Base-by-base conservation (phyloP, 2,113 vertebrate genomes). In the Ailuropoda melanoleuca region DNA sequence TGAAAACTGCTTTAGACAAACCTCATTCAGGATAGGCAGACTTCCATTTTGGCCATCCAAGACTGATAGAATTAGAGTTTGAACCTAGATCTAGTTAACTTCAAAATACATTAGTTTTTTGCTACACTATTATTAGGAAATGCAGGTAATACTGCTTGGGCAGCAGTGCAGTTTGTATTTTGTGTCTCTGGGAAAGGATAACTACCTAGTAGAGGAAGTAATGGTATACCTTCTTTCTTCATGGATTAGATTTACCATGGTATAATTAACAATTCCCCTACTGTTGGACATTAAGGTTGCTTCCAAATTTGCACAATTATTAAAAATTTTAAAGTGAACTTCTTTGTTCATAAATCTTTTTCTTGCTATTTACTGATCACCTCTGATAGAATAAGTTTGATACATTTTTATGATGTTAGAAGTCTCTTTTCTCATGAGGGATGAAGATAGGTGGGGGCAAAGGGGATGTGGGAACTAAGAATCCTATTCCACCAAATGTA, bases 41-140 rank as follows among this genome's bases (percentile, higher is more conserved):
- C 14, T 13, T 87, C 50, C 50, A 72, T 60, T 75, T 48, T 97
- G 77, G 15, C 58, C 84, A 81, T 72, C 19, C 23, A 89, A 81
- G 68, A 87, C 46, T 97, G 29, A 26, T 74, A 92, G 48, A 96
- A 92, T 92, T 93, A 56, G 56, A 94, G 4, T 92, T 92, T 93
- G 62, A 93, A 83, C 24, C 26, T 78, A 84, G 5, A 24, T 91
- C 3, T 85, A 31, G 56, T 75, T 56, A 43, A 58, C 8, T 90
- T 43, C 50, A 86, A 94, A 90, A 55, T 78, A 80, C 29, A 58
- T 82, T 95, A 82, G 12, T 34, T 39, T 48, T 81, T 88, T 46
- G n/a, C 66, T 95, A 77, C 58, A 83, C 37, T 53, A 10, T 93
- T 93, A 83, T 70, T 95, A 89, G 75, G 17, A 96, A 90, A 92